phyloP scores from a whole-genome alignment of 2,797 vertebrate genomes.

The Hypotaenidia okinawae region DNA sequence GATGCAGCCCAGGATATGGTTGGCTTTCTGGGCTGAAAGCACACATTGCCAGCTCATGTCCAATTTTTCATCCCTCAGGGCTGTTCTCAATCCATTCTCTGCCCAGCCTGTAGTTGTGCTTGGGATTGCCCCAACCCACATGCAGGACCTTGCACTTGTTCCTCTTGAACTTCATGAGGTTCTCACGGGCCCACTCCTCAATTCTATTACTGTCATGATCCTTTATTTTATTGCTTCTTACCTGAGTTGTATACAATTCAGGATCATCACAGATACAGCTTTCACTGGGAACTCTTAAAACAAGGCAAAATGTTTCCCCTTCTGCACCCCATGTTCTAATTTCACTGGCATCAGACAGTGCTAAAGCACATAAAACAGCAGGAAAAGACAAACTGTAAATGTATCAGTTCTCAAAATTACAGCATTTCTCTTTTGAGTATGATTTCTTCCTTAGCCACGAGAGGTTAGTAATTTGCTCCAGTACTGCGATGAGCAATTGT shows the following conservation, averaged over 20 bases:
- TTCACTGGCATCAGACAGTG: background rate
- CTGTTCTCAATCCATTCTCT: background rate
- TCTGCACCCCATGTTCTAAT: background rate
- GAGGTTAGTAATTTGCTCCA: slow-evolving; percentile 17
- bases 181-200: background rate
- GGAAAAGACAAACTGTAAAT: background rate
- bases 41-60: background rate
- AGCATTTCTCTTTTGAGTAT: background rate
- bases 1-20: background rate
- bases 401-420: background rate
- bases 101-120: background rate
- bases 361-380: slow-evolving; percentile 6
- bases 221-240: background rate
- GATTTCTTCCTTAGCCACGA: background rate
- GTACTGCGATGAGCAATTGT: background rate
- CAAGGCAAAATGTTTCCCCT: background rate
- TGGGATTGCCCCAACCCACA: background rate
- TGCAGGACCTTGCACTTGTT: background rate
- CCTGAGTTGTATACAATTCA: background rate
- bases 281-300: background rate
- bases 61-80: background rate
- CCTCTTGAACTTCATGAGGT: background rate
- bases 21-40: background rate
- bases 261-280: background rate
- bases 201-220: background rate